Evolutionary conservation across 2,797 vertebrate genomes (phyloP), one percentile per base, ranked within the genome.

Genomic region (Poeciliopsis turneri): DNA sequence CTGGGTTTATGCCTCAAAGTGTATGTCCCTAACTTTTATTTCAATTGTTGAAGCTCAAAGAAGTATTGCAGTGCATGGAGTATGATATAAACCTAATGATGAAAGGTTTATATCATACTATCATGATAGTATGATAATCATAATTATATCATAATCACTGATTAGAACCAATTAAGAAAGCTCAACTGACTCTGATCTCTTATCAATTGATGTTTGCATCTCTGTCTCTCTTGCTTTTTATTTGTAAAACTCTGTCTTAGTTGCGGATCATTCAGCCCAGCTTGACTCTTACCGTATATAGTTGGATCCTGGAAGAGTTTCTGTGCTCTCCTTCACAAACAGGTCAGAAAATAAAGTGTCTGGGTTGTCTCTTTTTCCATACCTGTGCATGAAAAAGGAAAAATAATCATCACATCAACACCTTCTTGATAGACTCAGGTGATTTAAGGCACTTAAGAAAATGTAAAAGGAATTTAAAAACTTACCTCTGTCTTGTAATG

Each of bases 401-500:
- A 39, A 16, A 45, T 30, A 16, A 55, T 13, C 7, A 80, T 61
- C 11, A 49, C 8, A 41, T 77, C 4, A 75, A 0, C 46, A 61
- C 20, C 36, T 77, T 1, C 55, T 80, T 4, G 8, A 73, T 33
- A 25, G 30, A 28, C 3, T 5, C 9, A 30, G 0, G 64, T 57
- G 1, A 57, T 41, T 43, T 33, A 53, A 7, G 45, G 15, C 30
- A 79, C 6, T 6, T 39, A 18, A 15, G 7, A 30, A 3, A 45
- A 72, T 74, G 75, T 64, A 25, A 55, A 18, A 70, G 1, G 84
- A 79, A 10, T 9, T 41, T 2, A 72, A 76, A 20, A 66, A 82
- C 96, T 87, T 92, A 99, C 98, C 98, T 97, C 92, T 97, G 97
- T 91, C 98, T 93, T 88, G 97, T 98, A 90, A 99, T 98, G 86